Evolutionary conservation across 2,797 vertebrate species (phyloP), one percentile per base, ranked within the genome.

Genomic region (Artibeus lituratus): DNA sequence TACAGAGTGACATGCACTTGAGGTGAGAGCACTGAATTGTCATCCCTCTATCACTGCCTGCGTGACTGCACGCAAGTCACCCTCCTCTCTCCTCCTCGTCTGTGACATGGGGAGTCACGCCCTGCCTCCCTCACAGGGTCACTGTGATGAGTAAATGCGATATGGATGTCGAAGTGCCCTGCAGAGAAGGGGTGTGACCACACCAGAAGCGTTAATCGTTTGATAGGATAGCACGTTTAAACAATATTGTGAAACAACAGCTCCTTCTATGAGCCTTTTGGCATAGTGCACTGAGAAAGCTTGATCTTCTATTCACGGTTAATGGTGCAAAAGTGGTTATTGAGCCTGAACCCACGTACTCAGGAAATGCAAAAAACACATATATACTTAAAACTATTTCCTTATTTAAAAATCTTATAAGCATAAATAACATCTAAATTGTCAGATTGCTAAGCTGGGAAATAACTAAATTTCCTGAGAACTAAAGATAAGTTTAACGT

Each of bases 381-480:
- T 24, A 62, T 22, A 65, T 16, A 77, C 10, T 37, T 65, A 89
- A 72, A 89, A 78, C 44, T 2, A 74, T 76, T 72, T 57, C 42
- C n/a, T 76, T 85, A 59, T 49, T 92, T 51, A 18, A 67, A 95
- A 84, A 92, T 22, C 26, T 53, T 53, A 29, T 47, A 78, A 92
- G 49, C 65, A 94, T 91, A 97, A 97, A 95, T 94, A 93, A 91
- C 9, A 94, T 59, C 26, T 85, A 89, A 94, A 35, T 97, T 94
- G 70, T 96, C 65, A 89, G 57, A 77, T 26, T 94, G 59, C 67
- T 96, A 92, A 81, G 76, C 53, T 74, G 42, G 72, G 72, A 96
- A 87, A 88, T 86, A 57, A 91, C 73, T 90, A 59, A 51, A 85
- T 90, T 96, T 97, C 89, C 92, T 91, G 39, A 88, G 35, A 96